Evolutionary conservation across 2,888 invertebrate species (phyloP), one percentile per base, ranked within the genome.

Genomic region (Chrysodeixis includens): DNA sequence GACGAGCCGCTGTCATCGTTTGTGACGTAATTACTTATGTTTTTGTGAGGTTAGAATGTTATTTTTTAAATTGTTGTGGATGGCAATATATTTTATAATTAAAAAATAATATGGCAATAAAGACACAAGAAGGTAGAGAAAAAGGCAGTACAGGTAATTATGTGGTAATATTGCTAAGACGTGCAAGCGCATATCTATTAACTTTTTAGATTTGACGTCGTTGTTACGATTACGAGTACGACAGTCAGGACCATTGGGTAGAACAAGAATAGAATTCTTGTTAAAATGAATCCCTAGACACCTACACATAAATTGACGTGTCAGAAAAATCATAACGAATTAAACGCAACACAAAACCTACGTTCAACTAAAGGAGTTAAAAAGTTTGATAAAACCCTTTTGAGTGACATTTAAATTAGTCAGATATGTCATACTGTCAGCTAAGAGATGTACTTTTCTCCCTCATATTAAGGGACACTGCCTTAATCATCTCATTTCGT

Each of bases 361-460:
- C 70, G 58, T 59, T 10, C 18, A 58, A 49, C 46, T 58, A 12
- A 71, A 74, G 46, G 58, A 30, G 58, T 63, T 22, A 3, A 53
- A 71, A 71, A 70, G 55, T 75, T 63, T 7, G 26, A 59, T 62
- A 32, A 53, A 70, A 59, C 59, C 52, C 58, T 49, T 69, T 75
- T 71, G 71, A 71, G 56, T 71, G 71, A 63, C 63, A 62, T 71
- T 71, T 63, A 75, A 71, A 71, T 71, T 71, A 71, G 67, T 40
- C n/a, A 56, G 53, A 67, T 59, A 44, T 32, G 46, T 71, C 52
- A 63, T 26, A 20, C 10, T 70, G 56, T 49, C 60, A 44, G 59
- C 18, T 59, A 20, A 52, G 53, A 44, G 53, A 40, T 16, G 14
- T 30, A 18, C 55, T 55, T 18, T 44, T 22, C 46, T 35, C 20